Evolutionary conservation across 2,113 vertebrate species (phyloP), one percentile per base, ranked within the genome.

Genomic region (Prietella phreatophila): DNA sequence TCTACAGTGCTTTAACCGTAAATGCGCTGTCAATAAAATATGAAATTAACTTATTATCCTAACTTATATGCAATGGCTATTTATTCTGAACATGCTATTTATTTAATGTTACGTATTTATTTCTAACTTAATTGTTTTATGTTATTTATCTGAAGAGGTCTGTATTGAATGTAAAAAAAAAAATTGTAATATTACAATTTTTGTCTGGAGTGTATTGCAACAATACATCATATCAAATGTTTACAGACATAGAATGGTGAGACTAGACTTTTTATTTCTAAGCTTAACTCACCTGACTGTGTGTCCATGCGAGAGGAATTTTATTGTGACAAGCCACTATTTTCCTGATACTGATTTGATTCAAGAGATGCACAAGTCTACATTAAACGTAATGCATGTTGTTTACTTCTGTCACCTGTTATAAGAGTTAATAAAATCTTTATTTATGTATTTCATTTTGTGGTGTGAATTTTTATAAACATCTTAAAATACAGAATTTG

Each of bases 181-280:
- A 39, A 42, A 56, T 5, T 30, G 33, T n/a, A 36, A 65, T 65
- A 47, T 47, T 83, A 55, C 25, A 86, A 65, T 47, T 79, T 19
- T 60, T 61, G 71, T 85, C 47, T 79, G 30, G 5, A 42, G 27
- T 90, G 85, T 90, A 88, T 90, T 90, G 85, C 55, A 89, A 30
- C 88, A 90, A 87, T 87, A 90, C 88, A 47, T 13, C 13, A 30
- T 67, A 58, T 82, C 15, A 42, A 61, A 82, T 69, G 69, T 84
- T 27, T 63, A 82, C 78, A 82, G 36, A 86, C 27, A 69, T 58
- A 33, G 56, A 85, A 39, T 14, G 30, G 83, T 30, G 50, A 86
- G 14, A 56, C 15, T 85, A n/a, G 25, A 78, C 84, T 79, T 76
- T 85, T 56, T 19, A 61, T 78, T 47, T 63, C n/a, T 10, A 65